These are phyloP conservation scores for Drymonia ruficornis DNA, from an alignment of 2,888 invertebrate species.

Conservation along the genomic window DNA sequence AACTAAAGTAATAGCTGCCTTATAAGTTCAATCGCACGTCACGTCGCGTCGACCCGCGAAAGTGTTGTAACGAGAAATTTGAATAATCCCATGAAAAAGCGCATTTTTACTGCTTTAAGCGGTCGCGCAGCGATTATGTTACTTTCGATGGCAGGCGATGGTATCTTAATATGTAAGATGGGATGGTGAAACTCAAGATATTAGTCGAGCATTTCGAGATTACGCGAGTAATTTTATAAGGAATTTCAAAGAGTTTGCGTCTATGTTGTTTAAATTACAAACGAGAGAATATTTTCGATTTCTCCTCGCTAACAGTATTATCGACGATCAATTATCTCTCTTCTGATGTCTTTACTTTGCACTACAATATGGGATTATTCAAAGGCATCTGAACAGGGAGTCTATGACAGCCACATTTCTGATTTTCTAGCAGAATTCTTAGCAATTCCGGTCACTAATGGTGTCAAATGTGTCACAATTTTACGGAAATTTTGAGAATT, in stretches of 20 bases:
- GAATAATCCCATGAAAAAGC: conserved; percentile 41
- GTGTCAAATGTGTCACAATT: too few species aligned
- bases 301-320: not conserved
- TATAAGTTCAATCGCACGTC: conserved; percentile 12
- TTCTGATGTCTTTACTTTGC: too few species aligned
- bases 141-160: conserved; percentile 14
- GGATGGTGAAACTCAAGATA: conserved; percentile 12
- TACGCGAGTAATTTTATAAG: not conserved
- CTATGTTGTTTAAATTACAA: not conserved
- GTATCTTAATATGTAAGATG: not conserved
- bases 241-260: not conserved
- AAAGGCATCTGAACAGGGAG: too few species aligned
- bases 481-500: too few species aligned
- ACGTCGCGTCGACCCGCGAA: conserved; percentile 28
- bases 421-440: too few species aligned
- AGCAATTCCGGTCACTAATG: too few species aligned
- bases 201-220: not conserved
- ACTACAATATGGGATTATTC: too few species aligned
- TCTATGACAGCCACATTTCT: too few species aligned
- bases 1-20: not conserved
- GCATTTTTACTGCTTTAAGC: conserved; percentile 16
- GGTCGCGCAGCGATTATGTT: conserved; percentile 8
- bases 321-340: too few species aligned
- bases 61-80: conserved; percentile 41
- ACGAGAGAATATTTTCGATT: not conserved